Evolutionary conservation across 2,797 vertebrate genomes (phyloP), one percentile per base, ranked within the genome.

Genomic region (Oreochromis mossambicus): DNA sequence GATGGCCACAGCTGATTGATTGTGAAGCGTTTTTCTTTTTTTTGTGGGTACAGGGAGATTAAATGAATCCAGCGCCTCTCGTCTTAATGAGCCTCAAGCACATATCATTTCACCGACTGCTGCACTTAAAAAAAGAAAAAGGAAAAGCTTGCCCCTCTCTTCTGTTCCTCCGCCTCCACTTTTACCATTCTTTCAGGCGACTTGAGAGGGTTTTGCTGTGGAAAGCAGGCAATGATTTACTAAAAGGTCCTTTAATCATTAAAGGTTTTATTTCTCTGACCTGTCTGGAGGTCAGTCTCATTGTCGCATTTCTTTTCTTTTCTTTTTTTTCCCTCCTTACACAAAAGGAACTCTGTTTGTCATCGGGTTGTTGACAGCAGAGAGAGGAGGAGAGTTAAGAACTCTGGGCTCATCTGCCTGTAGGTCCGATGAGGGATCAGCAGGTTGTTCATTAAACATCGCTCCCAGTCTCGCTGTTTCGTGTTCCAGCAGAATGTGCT

Each of bases 161-260:
- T 79, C 56, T 80, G 19, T 56, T 79, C 77, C 86, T 88, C 87
- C 87, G 61, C 88, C 85, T 90, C 87, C 88, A 83, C 86, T 90
- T 86, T 48, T 66, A 48, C 34, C 86, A 88, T 88, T 80, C 84
- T 81, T 88, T 86, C 84, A 85, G 87, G 86, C 85, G 66, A 82
- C 90, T 89, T 87, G 79, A 89, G 85, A 89, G 81, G 83, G 88
- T 81, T 92, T 88, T 83, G 86, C 92, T 87, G 87, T 90, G 84
- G 81, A 89, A 92, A 94, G 87, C 85, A 89, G 90, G 76, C 86
- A 92, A 91, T 95, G 88, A 95, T 93, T 95, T 88, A 94, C 93
- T 85, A 79, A 92, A 86, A 90, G 77, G 48, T 85, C 86, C 86
- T 94, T 92, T 94, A 94, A 94, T 92, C 89, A 93, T 94, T 90